Percentiles rank a stretch among this genome's conserved stretches.
These are phyloP conservation scores for Uloborus diversus DNA, from an alignment of 1,140 invertebrate genomes.

Conservation along the genomic window DNA sequence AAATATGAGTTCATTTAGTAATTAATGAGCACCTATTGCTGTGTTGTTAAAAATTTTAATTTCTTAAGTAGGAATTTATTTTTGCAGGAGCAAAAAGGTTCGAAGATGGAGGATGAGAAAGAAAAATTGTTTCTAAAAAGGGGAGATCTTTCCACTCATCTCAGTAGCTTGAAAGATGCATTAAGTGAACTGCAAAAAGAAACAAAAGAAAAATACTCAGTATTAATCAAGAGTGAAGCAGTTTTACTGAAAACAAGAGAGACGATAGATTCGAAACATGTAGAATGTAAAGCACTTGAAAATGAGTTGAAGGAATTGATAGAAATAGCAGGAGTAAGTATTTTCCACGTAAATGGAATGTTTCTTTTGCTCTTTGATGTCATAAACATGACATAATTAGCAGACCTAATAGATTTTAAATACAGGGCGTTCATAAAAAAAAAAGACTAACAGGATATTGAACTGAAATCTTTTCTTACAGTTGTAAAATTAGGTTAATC, in stretches of 20 bases:
- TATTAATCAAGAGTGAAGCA: conserved; percentile 28
- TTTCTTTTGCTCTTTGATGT: no score
- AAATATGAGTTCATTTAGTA: no score
- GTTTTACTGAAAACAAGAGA: conserved; percentile 16
- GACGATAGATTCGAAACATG: conserved; percentile 22
- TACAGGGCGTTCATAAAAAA: no score
- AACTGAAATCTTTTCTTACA: no score
- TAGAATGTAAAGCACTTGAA: conserved; percentile 6
- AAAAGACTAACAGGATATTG: no score
- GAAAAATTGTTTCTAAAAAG: conserved; percentile 27
- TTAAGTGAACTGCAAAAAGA: conserved; percentile 14
- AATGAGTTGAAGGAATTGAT: conserved; percentile 39
- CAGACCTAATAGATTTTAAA: no score
- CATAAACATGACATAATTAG: no score
- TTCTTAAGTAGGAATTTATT: background rate
- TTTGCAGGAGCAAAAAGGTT: conserved; percentile 25
- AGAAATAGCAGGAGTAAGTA: conserved; percentile 29
- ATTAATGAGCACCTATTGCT: background rate
- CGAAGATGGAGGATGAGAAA: conserved; percentile 39
- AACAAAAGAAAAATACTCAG: background rate
- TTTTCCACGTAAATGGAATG: no score
- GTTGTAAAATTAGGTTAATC: no score
- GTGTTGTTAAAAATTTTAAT: background rate
- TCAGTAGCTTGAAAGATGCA: conserved; percentile 1
- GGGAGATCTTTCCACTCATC: conserved; percentile 7